Evolutionary conservation across 2,113 vertebrate genomes (phyloP), one percentile per base, ranked within the genome.

Genomic region (Crocuta crocuta): DNA sequence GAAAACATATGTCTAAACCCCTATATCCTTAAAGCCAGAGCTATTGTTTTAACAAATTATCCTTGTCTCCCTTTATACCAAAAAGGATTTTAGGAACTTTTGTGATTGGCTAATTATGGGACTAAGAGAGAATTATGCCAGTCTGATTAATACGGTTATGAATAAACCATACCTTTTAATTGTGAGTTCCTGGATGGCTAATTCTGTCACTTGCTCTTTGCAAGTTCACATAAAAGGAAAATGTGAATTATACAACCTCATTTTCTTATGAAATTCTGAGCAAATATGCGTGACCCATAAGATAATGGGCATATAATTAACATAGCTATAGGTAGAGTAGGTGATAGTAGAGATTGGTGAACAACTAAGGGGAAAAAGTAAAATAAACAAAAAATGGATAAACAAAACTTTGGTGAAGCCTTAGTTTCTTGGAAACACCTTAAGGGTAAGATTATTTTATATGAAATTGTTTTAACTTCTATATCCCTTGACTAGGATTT

Each of bases 91-190:
- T 26, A 33, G 43, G 43, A 61, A 88, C 82, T 89, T 94, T 86
- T 65, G 12, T 66, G 39, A 71, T 33, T 89, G 7, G 5, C 50
- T 84, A 80, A 55, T 93, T 33, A 91, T 79, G 58, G 31, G 12
- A 81, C 65, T 55, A 80, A 84, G 19, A 95, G 85, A 81, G 89
- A 63, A 53, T 68, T 85, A 11, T 82, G 23, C 5, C 45, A 86
- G 17, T 79, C 50, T 96, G n/a, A 55, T 89, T 95, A 97, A 68
- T n/a, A 81, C 55, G 66, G 17, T 79, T 85, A 89, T 85, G 35
- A 65, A 94, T 93, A 81, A 91, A 61, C 48, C 2, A 55, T 87
- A 91, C 65, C 35, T 4, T 84, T 89, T 91, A 82, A 58, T 63
- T 70, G 3, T 93, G 48, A 12, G 3, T 85, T 94, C 65, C 26